Evolutionary conservation across 2,888 invertebrate genomes (phyloP).

Genomic region (Drosophila recens): DNA sequence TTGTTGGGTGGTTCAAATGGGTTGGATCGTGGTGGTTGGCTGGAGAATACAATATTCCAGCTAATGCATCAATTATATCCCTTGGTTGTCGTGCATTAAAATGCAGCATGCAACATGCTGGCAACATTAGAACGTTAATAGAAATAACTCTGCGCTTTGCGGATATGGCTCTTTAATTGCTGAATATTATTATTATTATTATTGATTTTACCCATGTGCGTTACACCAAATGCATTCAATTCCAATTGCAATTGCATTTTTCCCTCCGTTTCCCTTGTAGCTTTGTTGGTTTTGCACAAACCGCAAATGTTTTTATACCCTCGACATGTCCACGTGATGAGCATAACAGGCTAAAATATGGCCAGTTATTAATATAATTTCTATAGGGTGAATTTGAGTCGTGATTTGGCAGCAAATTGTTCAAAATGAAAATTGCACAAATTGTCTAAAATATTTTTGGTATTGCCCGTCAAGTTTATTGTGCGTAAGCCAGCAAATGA

Average conservation of each 20-base stretch:
- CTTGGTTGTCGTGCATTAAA: slow-evolving; percentile 57
- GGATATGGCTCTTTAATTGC: slow-evolving; percentile 70
- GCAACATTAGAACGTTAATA: slow-evolving; percentile 30
- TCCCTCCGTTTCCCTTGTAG: background rate
- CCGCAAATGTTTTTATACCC: slow-evolving; percentile 32
- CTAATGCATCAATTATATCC: slow-evolving; percentile 79
- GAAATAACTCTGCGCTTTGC: slow-evolving; percentile 48
- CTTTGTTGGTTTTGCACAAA: slow-evolving; percentile 11
- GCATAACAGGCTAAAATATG: background rate
- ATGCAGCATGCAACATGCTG: slow-evolving; percentile 42
- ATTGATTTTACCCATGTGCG: slow-evolving; percentile 51
- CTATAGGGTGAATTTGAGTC: background rate
- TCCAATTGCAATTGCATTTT: slow-evolving; percentile 27
- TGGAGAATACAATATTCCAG: slow-evolving; percentile 36
- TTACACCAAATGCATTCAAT: slow-evolving; percentile 59
- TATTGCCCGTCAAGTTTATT: slow-evolving; percentile 28
- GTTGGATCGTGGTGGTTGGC: background rate
- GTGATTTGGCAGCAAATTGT: slow-evolving; percentile 19
- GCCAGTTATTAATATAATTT: background rate
- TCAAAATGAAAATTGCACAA: slow-evolving; percentile 54
- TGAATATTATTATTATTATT: slow-evolving; percentile 44
- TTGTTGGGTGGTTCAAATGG: background rate
- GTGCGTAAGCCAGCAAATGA: slow-evolving; percentile 31
- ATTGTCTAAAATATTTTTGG: slow-evolving; percentile 46
- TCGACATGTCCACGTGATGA: background rate